Percentiles rank a stretch among this genome's conserved stretches.
These are phyloP conservation scores for Caerostris darwini DNA, from an alignment of 1,140 invertebrate genomes.

Conservation along the genomic window DNA sequence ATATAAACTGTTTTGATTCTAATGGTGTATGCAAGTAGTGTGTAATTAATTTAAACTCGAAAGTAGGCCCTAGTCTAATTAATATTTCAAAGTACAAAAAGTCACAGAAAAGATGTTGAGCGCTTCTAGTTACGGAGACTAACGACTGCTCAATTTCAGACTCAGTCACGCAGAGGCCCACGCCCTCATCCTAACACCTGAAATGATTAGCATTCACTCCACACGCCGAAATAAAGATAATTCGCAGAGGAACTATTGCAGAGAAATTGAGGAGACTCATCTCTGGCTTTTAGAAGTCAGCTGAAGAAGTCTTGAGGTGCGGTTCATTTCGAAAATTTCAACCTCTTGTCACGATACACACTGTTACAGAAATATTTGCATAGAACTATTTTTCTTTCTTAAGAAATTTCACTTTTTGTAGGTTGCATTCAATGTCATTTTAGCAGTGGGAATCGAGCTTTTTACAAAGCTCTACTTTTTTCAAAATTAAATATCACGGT, in stretches of 20 bases:
- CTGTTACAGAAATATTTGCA: not conserved
- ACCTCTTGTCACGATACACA: not conserved
- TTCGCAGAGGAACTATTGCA: not conserved
- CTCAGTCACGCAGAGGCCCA: not conserved
- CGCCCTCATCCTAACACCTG: not conserved
- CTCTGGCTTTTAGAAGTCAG: not conserved
- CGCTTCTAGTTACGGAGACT: not conserved
- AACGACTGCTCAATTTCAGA: conserved; percentile 2
- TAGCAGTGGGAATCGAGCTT: too few species aligned
- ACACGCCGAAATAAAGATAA: not conserved
- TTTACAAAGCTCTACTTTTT: too few species aligned
- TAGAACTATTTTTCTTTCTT: too few species aligned
- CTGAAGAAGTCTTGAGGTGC: not conserved
- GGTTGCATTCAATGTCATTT: too few species aligned
- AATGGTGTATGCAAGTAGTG: too few species aligned
- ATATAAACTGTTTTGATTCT: too few species aligned
- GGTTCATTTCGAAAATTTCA: not conserved
- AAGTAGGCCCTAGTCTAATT: too few species aligned
- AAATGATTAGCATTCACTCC: conserved; percentile 27
- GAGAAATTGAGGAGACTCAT: not conserved
- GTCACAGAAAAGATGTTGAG: not conserved
- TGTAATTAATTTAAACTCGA: too few species aligned
- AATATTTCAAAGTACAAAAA: not conserved
- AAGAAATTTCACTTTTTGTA: too few species aligned
- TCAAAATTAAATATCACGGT: too few species aligned